Percentiles rank a stretch among this genome's conserved stretches.
These are phyloP conservation scores for Disparrhopalites patrizii DNA, from an alignment of 2,888 invertebrate genomes.

Conservation along the genomic window DNA sequence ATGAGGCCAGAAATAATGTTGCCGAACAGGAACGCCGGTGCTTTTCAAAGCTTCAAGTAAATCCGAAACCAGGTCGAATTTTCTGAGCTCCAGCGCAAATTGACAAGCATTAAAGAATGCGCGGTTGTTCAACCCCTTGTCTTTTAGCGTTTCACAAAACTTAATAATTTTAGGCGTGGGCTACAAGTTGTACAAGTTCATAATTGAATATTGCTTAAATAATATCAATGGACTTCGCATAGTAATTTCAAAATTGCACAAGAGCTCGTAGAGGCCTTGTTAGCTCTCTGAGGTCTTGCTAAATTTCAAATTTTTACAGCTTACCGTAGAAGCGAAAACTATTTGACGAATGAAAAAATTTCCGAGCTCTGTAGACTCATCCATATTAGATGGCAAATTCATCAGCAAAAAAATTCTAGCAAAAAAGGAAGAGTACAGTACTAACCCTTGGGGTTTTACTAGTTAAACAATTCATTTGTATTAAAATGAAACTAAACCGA, in stretches of 20 bases:
- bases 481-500: no score
- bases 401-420: slow-evolving; percentile 61
- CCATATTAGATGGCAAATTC: slow-evolving; percentile 54
- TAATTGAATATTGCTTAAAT: no score
- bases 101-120: slow-evolving; percentile 65
- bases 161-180: slow-evolving; percentile 62
- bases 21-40: slow-evolving; percentile 62
- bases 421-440: no score
- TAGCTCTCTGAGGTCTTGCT: no score
- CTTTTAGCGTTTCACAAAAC: slow-evolving; percentile 61
- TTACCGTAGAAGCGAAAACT: slow-evolving; percentile 54
- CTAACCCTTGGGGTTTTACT: no score
- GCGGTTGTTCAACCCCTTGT: slow-evolving; percentile 59
- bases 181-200: no score
- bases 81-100: slow-evolving; percentile 51
- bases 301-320: no score
- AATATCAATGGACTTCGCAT: no score
- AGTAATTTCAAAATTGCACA: no score
- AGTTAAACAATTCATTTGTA: no score
- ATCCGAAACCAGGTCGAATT: slow-evolving; percentile 59
- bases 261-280: no score
- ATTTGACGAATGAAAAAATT: slow-evolving; percentile 71
- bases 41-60: slow-evolving; percentile 64
- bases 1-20: slow-evolving; percentile 84
- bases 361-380: slow-evolving; percentile 57